Evolutionary conservation across 1,140 invertebrate genomes (phyloP).

Genomic region (Dolichoris vasculosae): DNA sequence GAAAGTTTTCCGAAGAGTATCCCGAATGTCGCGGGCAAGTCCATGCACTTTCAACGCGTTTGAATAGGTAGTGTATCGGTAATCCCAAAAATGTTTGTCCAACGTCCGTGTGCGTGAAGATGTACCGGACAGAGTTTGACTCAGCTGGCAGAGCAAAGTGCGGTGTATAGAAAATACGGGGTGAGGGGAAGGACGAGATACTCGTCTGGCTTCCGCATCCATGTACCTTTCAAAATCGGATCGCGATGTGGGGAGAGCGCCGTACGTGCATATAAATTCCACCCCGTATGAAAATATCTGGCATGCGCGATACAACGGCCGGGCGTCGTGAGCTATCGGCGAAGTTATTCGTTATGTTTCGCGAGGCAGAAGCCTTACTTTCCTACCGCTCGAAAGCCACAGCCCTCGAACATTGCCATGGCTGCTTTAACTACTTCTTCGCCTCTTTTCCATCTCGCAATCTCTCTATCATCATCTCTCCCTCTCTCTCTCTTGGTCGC

Average conservation of each 20-base stretch:
- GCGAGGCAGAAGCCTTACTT: constrained; percentile 15
- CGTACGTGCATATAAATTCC: no score
- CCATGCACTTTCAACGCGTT: no score
- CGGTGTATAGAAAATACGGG: no score
- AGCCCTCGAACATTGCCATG: no score
- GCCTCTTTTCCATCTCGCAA: background rate
- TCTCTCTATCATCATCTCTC: background rate
- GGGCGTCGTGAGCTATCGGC: constrained; percentile 24
- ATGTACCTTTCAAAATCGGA: no score
- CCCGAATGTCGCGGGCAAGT: no score
- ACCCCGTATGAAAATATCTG: no score
- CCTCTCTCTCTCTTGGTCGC: background rate
- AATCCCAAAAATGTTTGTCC: constrained; percentile 13
- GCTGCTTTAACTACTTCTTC: background rate
- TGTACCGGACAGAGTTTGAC: background rate
- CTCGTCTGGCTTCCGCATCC: no score
- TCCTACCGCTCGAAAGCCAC: background rate
- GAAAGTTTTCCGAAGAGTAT: background rate
- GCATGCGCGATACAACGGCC: no score
- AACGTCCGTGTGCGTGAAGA: background rate
- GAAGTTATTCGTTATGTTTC: constrained; percentile 43
- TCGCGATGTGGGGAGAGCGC: no score
- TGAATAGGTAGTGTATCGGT: background rate
- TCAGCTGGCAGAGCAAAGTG: no score
- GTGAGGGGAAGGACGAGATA: no score